Evolutionary conservation across 2,797 vertebrate genomes (phyloP).

Genomic region (Odontamblyopus lacepedii): DNA sequence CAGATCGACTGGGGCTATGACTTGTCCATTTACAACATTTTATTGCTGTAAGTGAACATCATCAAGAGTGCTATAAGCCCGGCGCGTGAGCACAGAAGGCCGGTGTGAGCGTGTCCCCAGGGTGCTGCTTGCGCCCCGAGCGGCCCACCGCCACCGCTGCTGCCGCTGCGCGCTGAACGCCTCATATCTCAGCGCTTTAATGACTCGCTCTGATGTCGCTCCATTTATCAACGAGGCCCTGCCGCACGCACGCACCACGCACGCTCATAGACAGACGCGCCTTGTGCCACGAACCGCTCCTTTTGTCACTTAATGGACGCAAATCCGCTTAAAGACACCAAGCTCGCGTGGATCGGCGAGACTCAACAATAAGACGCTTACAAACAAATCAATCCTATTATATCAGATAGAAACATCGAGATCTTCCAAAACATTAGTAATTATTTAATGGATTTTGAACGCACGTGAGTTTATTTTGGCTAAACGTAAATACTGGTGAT

Average conservation of each 20-base stretch:
- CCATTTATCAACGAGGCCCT: conserved; percentile 72
- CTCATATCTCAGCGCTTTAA: conserved; percentile 75
- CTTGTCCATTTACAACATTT: conserved; percentile 56
- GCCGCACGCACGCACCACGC: conserved; percentile 62
- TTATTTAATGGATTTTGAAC: neutral
- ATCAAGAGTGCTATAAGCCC: conserved; percentile 63
- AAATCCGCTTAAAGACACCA: conserved; percentile 72
- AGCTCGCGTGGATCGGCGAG: conserved; percentile 57
- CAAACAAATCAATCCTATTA: conserved; percentile 30
- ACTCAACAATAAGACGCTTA: conserved; percentile 40
- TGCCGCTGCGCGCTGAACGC: conserved; percentile 48
- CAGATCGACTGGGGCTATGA: conserved; percentile 50
- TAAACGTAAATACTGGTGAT: neutral
- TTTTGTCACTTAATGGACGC: conserved; percentile 71
- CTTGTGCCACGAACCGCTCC: conserved; percentile 64
- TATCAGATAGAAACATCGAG: neutral
- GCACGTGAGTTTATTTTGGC: neutral
- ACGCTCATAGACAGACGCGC: conserved; percentile 56
- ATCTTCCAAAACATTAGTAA: neutral
- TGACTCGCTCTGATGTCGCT: conserved; percentile 78
- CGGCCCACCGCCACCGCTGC: conserved; percentile 56
- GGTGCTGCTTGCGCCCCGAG: conserved; percentile 62
- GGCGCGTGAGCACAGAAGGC: conserved; percentile 66
- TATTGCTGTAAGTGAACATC: conserved; percentile 64
- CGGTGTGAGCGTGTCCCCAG: conserved; percentile 69